Evolutionary conservation across 2,113 vertebrate species (phyloP).

Genomic region (Pangasianodon hypophthalmus): DNA sequence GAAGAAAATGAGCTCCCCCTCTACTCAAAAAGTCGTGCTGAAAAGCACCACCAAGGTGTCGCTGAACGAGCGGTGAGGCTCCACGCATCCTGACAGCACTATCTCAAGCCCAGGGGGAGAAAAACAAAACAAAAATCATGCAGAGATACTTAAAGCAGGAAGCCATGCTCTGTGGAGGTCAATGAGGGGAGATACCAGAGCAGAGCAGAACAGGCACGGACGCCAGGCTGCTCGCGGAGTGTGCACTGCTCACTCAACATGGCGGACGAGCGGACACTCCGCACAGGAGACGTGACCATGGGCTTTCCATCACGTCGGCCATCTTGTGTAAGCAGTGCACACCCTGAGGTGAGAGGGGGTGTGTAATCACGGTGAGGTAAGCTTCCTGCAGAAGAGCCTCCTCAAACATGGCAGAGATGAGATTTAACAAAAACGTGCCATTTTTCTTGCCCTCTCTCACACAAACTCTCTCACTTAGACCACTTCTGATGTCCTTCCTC

Average conservation of each 20-base stretch:
- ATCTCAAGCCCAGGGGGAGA: constrained; percentile 62
- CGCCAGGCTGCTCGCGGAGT: constrained; percentile 52
- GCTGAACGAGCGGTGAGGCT: constrained; percentile 99
- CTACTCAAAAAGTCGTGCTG: constrained; percentile 97
- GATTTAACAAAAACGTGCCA: constrained; percentile 38
- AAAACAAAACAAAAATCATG: constrained; percentile 18
- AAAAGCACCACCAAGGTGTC: constrained; percentile 99
- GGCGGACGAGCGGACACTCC: background rate
- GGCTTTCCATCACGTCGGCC: background rate
- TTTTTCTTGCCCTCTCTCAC: constrained; percentile 60
- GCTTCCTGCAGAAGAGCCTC: constrained; percentile 51
- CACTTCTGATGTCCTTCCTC: constrained; percentile 22
- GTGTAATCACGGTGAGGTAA: constrained; percentile 57
- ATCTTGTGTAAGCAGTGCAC: constrained; percentile 67
- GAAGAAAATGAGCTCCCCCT: constrained; percentile 90
- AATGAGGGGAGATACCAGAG: constrained; percentile 62
- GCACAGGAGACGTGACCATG: too few relatives aligned
- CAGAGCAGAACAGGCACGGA: constrained; percentile 64
- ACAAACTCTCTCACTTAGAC: constrained; percentile 36
- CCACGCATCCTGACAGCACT: constrained; percentile 75
- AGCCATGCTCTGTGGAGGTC: constrained; percentile 61
- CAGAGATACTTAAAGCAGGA: constrained; percentile 63
- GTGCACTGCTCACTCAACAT: constrained; percentile 68
- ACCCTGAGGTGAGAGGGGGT: constrained; percentile 61
- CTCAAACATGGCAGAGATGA: constrained; percentile 45